Evolutionary conservation across 2,888 invertebrate species (phyloP).

Genomic region (Iphiclides podalirius): DNA sequence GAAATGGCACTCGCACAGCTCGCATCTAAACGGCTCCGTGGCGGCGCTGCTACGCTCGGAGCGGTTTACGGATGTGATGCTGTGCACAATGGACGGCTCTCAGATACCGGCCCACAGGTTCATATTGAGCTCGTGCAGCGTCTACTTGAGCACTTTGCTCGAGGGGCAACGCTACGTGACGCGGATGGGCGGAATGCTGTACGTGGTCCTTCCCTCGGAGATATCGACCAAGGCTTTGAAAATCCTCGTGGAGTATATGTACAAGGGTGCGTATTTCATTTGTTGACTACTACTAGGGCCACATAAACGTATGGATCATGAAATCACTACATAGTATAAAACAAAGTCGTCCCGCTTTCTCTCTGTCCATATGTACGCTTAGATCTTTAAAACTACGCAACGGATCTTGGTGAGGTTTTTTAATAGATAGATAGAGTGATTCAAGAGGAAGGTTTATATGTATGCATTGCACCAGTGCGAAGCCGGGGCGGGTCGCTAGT

Average conservation of each 20-base stretch:
- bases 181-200: constrained; percentile 77
- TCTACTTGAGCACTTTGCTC: constrained; percentile 66
- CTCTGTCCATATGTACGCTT: too few relatives aligned
- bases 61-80: constrained; percentile 89
- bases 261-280: constrained; percentile 79
- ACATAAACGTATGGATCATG: too few relatives aligned
- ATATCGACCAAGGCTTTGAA: constrained; percentile 89
- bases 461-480: too few relatives aligned
- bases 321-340: too few relatives aligned
- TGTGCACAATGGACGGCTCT: constrained; percentile 88
- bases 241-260: constrained; percentile 92
- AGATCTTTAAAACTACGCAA: too few relatives aligned
- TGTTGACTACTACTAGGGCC: too few relatives aligned
- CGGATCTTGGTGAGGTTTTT: too few relatives aligned
- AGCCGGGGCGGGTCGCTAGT: too few relatives aligned
- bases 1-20: constrained; percentile 93
- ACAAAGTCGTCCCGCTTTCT: too few relatives aligned
- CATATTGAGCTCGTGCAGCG: constrained; percentile 90
- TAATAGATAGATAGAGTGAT: too few relatives aligned
- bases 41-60: constrained; percentile 88
- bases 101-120: constrained; percentile 93
- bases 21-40: constrained; percentile 90
- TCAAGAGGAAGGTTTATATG: too few relatives aligned
- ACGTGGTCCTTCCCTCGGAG: constrained; percentile 89
- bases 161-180: constrained; percentile 70